These are phyloP conservation scores for Drosophila quinaria DNA, from an alignment of 2,888 invertebrate genomes.

Conservation along the genomic window DNA sequence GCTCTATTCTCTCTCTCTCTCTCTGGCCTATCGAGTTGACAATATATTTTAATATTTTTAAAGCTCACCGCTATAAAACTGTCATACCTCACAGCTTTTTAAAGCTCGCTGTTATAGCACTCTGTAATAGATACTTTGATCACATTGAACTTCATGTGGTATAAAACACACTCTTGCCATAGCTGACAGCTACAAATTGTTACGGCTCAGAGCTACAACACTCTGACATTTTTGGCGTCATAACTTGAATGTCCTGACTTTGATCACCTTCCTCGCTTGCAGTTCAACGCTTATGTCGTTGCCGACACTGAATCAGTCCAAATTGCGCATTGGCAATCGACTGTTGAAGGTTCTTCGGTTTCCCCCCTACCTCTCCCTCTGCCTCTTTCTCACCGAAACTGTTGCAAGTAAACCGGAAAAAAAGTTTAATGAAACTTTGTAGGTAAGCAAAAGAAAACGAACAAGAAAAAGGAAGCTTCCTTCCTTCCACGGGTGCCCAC, in stretches of 20 bases:
- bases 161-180: not conserved
- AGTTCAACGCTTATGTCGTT: conserved; percentile 51
- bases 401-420: conserved; percentile 21
- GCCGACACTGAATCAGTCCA: conserved; percentile 44
- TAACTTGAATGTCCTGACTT: conserved; percentile 28
- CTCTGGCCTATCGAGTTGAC: too few species aligned
- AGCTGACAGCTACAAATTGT: conserved; percentile 8
- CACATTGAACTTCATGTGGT: not conserved
- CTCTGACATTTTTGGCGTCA: conserved; percentile 17
- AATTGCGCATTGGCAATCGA: conserved; percentile 51
- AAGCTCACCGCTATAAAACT: too few species aligned
- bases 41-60: too few species aligned
- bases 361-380: too few species aligned
- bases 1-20: not conserved
- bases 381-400: too few species aligned
- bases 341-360: conserved; percentile 4
- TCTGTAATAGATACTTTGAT: too few species aligned
- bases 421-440: conserved; percentile 56
- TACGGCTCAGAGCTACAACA: conserved; percentile 12
- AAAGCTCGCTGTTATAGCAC: not conserved
- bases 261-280: conserved; percentile 26
- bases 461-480: too few species aligned
- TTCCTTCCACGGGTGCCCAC: conserved; percentile 9
- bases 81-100: not conserved
- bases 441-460: conserved; percentile 27